Conservation (phyloP, 2,797 vertebrate genomes). For the Chromis chromis region DNA sequence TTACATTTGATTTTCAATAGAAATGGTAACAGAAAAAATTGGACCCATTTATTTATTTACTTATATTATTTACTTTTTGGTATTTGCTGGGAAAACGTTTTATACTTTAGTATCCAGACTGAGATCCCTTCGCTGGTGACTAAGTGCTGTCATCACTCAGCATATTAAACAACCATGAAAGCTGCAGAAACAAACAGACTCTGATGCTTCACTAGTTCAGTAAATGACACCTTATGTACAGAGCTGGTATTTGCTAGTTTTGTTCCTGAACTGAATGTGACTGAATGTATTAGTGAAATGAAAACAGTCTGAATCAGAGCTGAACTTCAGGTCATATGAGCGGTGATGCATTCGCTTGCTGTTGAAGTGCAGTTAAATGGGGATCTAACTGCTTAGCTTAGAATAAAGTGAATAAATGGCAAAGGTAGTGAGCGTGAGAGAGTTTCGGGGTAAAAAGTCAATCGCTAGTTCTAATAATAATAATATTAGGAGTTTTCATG, state of each 20-base stretch:
- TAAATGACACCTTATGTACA: not conserved
- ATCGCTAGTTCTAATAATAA: not conserved
- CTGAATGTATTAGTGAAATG: not conserved
- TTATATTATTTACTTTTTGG: too few species aligned
- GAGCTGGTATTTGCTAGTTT: not conserved
- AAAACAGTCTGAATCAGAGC: not conserved
- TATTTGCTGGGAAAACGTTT: too few species aligned
- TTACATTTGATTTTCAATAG: too few species aligned
- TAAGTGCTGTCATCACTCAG: not conserved
- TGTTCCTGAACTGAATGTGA: not conserved
- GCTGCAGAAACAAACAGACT: not conserved
- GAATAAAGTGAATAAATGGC: not conserved
- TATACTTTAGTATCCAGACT: too few species aligned
- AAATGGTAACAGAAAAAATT: too few species aligned
- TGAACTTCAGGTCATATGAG: not conserved
- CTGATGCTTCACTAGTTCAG: not conserved
- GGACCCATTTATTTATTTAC: too few species aligned
- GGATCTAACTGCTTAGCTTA: not conserved
- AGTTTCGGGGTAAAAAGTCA: not conserved
- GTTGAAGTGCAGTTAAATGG: not conserved
- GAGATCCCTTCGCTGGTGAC: not conserved
- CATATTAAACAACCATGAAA: not conserved
- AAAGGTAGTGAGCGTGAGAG: not conserved
- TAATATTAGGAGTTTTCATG: not conserved
- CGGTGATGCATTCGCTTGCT: not conserved